phyloP scores from a whole-genome alignment of 23 tunicate species.

The Trididemnum miniatum region DNA sequence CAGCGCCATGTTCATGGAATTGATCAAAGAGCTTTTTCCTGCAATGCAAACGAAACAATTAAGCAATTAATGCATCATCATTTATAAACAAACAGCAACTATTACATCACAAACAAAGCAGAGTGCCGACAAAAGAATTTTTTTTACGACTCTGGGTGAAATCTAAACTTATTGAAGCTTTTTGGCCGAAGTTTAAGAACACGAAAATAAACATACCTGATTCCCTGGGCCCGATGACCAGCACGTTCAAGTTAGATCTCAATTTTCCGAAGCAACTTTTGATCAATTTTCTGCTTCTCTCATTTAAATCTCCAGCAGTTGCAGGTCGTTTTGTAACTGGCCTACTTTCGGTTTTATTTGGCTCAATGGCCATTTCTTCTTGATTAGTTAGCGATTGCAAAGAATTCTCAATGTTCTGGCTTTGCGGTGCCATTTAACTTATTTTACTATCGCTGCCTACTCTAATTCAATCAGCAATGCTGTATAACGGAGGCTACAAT shows the following conservation, averaged over 20 bases:
- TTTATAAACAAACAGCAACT: too few species aligned
- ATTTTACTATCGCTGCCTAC: too few species aligned
- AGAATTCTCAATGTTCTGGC: not conserved
- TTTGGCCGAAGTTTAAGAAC: too few species aligned
- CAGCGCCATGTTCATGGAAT: constrained; percentile 96
- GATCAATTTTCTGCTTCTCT: constrained; percentile 69
- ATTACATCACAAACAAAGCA: not conserved
- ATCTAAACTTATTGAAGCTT: not conserved
- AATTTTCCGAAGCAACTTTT: constrained; percentile 72
- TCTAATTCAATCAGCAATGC: too few species aligned
- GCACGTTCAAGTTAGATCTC: constrained; percentile 78
- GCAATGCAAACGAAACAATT: constrained; percentile 5
- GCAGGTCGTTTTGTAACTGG: constrained; percentile 21
- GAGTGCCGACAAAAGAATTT: not conserved
- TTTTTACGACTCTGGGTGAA: too few species aligned
- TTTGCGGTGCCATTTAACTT: constrained; percentile 18
- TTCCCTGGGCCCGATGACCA: constrained; percentile 72
- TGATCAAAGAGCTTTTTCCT: constrained; percentile 96
- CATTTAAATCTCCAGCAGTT: constrained; percentile 46
- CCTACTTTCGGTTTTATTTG: not conserved
- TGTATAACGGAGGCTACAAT: too few species aligned
- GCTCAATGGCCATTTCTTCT: not conserved
- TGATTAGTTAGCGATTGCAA: not conserved
- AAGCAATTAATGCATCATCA: not conserved
- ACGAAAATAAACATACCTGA: constrained; percentile 68